phyloP scores from a whole-genome alignment of 2,113 vertebrate species.

The Microtus pennsylvanicus region DNA sequence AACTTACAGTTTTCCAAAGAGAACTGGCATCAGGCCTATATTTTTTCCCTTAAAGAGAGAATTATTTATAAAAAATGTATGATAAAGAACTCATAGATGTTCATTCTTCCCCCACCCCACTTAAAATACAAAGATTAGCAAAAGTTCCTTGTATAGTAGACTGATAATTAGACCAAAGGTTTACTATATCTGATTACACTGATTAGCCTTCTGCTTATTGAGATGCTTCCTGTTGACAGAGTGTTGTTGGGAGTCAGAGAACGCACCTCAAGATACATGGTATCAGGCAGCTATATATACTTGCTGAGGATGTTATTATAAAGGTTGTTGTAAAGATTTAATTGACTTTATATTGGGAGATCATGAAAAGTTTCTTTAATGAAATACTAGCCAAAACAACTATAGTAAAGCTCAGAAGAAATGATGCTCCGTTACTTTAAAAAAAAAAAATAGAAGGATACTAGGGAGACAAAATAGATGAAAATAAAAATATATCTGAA shows the following conservation, averaged over 20 bases:
- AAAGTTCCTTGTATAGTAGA: not conserved
- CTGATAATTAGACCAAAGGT: not conserved
- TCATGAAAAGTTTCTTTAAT: not conserved
- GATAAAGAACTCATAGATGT: not conserved
- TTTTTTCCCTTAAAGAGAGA: not conserved
- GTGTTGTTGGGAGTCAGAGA: not conserved
- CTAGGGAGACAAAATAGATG: not conserved
- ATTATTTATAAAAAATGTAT: not conserved
- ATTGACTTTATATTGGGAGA: not conserved
- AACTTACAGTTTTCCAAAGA: not conserved
- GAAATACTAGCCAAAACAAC: not conserved
- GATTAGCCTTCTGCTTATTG: not conserved
- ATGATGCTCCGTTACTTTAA: not conserved
- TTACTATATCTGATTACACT: not conserved
- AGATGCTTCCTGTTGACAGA: not conserved
- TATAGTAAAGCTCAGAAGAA: not conserved
- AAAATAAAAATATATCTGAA: not conserved
- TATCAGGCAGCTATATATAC: not conserved
- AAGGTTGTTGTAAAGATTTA: not conserved
- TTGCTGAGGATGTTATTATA: not conserved
- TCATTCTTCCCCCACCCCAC: accelerated
- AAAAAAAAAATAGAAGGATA: not conserved
- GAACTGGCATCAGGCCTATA: accelerated
- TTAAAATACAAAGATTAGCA: not conserved
- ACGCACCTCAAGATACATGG: not conserved